Base-by-base conservation (phyloP, 2,888 invertebrate species). In the Crossocerus cetratus region DNA sequence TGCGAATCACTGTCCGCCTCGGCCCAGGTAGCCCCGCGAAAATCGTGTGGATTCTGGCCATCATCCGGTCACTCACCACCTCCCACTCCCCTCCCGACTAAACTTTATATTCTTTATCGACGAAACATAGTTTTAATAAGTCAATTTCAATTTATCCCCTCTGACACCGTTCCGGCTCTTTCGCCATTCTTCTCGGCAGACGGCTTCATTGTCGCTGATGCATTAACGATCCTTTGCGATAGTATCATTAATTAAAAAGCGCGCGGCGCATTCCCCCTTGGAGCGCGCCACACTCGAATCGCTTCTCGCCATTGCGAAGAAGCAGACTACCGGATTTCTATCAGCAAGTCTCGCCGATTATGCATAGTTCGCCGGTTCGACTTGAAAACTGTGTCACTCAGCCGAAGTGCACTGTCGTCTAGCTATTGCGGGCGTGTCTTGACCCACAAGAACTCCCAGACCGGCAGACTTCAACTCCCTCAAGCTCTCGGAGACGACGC, bases 241-340 rank as follows among this genome's bases (percentile, higher is more conserved):
- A 43, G 65, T 45, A 8, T 49, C 61, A 32, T 32, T 32, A 32
- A 32, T 32, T 79, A 66, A 53, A 76, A 76, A 71, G 62, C 55
- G 60, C 43, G 62, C 55, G 60, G 43, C 65, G 49, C 42, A 58
- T 54, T 13, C 44, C 61, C 55, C 21, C 65, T 59, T 58, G 49
- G 49, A 8, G 23, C 4, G 3, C 23, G 23, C n/a, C n/a, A 32
- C 23, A 32, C 23, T 32, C 23, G 2, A 32, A 32, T 32, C 23
- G 23, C 23, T 59, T 68, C 58, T 44, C 55, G 2, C 63, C 22
- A 68, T 53, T 53, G 62, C 16, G 16, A 21, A 13, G 67, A 72
- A 69, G 69, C 65, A 45, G 75, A 42, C 18, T 69, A 67, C 64
- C 72, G 76, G 60, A 75, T 75, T 81, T 80, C 72, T 32, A 32